These are phyloP conservation scores for Distichodus sexfasciatus DNA, from an alignment of 2,797 vertebrate genomes.

Conservation along the genomic window DNA sequence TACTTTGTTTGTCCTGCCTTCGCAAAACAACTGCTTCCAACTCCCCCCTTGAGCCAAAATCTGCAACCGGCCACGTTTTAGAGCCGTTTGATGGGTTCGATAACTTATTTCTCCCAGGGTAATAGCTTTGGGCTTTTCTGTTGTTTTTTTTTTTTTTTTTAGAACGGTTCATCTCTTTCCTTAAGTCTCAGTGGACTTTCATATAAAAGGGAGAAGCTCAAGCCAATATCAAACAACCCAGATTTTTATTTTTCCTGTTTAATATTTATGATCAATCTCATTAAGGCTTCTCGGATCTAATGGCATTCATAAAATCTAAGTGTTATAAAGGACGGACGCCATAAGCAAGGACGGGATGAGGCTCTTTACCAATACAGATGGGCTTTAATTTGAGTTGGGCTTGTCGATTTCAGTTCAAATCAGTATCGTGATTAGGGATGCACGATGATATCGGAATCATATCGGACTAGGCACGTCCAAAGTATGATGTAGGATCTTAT, in stretches of 20 bases:
- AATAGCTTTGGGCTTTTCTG: background rate
- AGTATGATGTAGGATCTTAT: too few relatives aligned
- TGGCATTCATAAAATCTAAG: background rate
- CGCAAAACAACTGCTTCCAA: background rate
- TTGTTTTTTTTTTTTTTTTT: too few relatives aligned
- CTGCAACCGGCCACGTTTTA: background rate
- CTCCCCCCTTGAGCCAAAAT: background rate
- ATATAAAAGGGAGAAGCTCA: background rate
- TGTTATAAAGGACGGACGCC: background rate
- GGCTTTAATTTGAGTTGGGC: background rate
- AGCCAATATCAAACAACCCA: background rate
- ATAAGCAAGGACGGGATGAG: background rate
- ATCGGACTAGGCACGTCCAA: too few relatives aligned
- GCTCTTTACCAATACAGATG: background rate
- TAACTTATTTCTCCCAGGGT: conserved; percentile 10
- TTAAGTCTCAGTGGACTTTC: background rate
- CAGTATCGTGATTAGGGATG: too few relatives aligned
- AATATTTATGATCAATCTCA: background rate
- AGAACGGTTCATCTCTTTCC: background rate
- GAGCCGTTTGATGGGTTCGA: background rate
- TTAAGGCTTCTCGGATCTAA: background rate
- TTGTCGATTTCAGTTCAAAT: background rate
- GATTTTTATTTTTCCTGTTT: background rate
- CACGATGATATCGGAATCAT: too few relatives aligned
- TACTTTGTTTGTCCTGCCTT: conserved; percentile 46